A percentile compares a stretch with the other conserved stretches of the same genome.
phyloP scores from a whole-genome alignment of 2,797 vertebrate genomes.

The Cygnus olor region DNA sequence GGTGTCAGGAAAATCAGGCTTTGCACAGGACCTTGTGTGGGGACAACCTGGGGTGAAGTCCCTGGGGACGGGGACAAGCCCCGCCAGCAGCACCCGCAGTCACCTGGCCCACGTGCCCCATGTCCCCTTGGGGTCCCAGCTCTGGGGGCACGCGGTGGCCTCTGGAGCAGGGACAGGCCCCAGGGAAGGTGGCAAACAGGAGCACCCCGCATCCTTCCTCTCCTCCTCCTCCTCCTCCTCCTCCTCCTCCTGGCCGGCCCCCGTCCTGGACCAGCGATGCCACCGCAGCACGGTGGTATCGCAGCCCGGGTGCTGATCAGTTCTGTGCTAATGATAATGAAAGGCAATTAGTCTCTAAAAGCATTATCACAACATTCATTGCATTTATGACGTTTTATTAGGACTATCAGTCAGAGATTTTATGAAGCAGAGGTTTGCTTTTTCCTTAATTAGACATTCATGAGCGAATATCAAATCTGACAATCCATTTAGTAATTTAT shows the following conservation, averaged over 20 bases:
- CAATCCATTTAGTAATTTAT: slow-evolving; percentile 48
- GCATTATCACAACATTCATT: slow-evolving; percentile 48
- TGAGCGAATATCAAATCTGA: slow-evolving; percentile 46
- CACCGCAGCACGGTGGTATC: background rate
- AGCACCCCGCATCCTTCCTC: background rate
- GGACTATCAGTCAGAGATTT: slow-evolving; percentile 32
- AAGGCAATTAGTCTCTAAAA: slow-evolving; percentile 55
- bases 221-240: too few relatives aligned
- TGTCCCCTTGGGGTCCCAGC: accelerated
- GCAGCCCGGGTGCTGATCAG: background rate
- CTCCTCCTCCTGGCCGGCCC: background rate
- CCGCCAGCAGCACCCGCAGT: too few relatives aligned
- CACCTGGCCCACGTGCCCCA: too few relatives aligned
- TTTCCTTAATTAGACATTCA: slow-evolving; percentile 42
- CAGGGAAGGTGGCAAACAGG: background rate
- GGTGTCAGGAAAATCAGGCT: background rate
- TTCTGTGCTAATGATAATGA: slow-evolving; percentile 49
- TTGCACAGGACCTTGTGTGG: accelerated
- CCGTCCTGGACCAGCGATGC: background rate
- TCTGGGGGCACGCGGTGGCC: background rate
- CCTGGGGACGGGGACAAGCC: background rate
- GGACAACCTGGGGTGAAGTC: background rate
- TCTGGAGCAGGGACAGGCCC: background rate
- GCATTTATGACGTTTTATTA: slow-evolving; percentile 43
- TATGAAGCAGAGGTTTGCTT: slow-evolving; percentile 21